phyloP scores from a whole-genome alignment of 2,113 vertebrate genomes.

The Phyllostomus hastatus region DNA sequence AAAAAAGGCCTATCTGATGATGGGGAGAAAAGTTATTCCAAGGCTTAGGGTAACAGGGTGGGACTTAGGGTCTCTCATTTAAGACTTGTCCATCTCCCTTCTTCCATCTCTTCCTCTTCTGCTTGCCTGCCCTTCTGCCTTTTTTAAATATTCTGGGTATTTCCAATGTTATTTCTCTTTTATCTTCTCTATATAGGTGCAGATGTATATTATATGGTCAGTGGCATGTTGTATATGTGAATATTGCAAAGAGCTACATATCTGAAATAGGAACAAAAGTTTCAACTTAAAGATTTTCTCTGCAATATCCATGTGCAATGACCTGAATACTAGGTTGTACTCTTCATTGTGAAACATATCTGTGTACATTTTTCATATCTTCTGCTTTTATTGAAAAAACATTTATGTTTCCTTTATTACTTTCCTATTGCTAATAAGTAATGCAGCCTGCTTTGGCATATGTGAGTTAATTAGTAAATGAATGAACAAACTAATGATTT shows the following conservation, averaged over 20 bases:
- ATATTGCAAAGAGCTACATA: neutral
- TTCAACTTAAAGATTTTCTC: conserved; percentile 17
- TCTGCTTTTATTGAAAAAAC: neutral
- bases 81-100: neutral
- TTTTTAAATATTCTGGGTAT: neutral
- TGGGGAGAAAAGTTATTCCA: neutral
- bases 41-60: neutral
- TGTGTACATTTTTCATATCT: neutral
- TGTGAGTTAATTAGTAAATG: neutral
- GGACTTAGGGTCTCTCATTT: neutral
- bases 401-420: neutral
- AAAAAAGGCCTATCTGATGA: neutral
- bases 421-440: neutral
- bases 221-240: neutral
- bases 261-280: neutral
- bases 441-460: neutral
- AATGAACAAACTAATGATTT: neutral
- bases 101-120: neutral
- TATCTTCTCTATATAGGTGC: neutral
- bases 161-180: neutral
- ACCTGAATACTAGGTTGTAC: neutral
- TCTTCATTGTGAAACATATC: neutral
- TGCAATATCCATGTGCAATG: neutral
- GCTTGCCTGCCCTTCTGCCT: too few species aligned
- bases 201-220: neutral